Evolutionary conservation across 2,797 vertebrate genomes (phyloP).

Genomic region (Microctenopoma stevenorrisi): DNA sequence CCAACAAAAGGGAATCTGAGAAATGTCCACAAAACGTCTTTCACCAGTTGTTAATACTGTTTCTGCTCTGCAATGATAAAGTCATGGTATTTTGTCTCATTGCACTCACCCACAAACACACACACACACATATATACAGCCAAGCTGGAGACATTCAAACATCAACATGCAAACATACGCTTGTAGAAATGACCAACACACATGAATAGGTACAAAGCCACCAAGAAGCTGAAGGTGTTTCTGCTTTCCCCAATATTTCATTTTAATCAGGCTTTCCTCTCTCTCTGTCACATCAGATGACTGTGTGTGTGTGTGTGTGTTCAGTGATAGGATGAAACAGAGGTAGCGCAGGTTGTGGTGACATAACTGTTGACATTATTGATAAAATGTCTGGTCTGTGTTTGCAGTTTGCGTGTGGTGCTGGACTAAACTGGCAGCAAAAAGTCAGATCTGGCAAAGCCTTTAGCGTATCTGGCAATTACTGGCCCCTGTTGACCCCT

Average conservation of each 20-base stretch:
- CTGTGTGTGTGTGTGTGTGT: slow-evolving; percentile 23
- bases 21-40: slow-evolving; percentile 79
- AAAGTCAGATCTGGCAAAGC: slow-evolving; percentile 50
- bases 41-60: slow-evolving; percentile 80
- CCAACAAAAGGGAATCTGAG: slow-evolving; percentile 70
- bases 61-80: slow-evolving; percentile 75
- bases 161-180: slow-evolving; percentile 20
- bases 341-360: slow-evolving; percentile 36
- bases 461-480: slow-evolving; percentile 46
- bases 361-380: slow-evolving; percentile 65
- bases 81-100: slow-evolving; percentile 70
- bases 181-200: slow-evolving; percentile 16
- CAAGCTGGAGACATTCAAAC: slow-evolving; percentile 41
- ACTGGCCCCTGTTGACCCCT: slow-evolving; percentile 40
- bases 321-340: slow-evolving; percentile 24
- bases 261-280: slow-evolving; percentile 7
- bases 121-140: slow-evolving; percentile 24
- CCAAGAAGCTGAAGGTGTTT: slow-evolving; percentile 1
- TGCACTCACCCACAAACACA: slow-evolving; percentile 32
- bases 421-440: slow-evolving; percentile 51
- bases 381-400: slow-evolving; percentile 47
- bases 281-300: slow-evolving; percentile 36
- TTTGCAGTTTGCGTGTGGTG: slow-evolving; percentile 35
- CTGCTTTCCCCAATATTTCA: slow-evolving; percentile 28
- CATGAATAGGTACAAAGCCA: slow-evolving; percentile 5